Percentiles rank a stretch among this genome's conserved stretches.
Conservation (phyloP, 2,113 vertebrate genomes). For the Pachypanchax playfairii region DNA sequence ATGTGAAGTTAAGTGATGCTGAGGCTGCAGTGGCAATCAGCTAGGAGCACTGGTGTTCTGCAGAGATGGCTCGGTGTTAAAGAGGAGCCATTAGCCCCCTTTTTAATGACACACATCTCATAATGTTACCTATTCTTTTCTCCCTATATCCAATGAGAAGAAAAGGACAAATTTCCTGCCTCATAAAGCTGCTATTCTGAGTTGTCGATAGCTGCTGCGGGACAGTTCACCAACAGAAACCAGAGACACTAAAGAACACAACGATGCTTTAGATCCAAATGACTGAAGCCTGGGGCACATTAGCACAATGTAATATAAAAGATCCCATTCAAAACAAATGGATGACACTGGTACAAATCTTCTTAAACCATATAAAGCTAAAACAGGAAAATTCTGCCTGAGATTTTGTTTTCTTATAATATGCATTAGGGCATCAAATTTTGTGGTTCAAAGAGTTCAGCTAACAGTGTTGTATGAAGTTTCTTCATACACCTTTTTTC, state of each 20-base stretch:
- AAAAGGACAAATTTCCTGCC: conserved; percentile 52
- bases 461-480: no score
- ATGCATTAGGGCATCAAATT: neutral
- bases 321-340: conserved; percentile 20
- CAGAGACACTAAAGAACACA: conserved; percentile 20
- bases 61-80: conserved; percentile 62
- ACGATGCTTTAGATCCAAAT: conserved; percentile 47
- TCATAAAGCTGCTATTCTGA: conserved; percentile 58
- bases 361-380: no score
- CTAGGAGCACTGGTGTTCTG: conserved; percentile 67
- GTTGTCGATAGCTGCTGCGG: conserved; percentile 52
- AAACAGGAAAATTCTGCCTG: no score
- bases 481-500: no score
- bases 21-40: conserved; percentile 73
- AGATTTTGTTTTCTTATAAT: neutral
- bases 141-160: conserved; percentile 59
- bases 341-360: neutral
- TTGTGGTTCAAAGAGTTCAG: no score
- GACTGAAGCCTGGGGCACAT: conserved; percentile 27
- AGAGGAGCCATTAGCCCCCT: conserved; percentile 72
- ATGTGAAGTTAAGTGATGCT: conserved; percentile 77
- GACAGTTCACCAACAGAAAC: conserved; percentile 35
- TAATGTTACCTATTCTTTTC: conserved; percentile 71
- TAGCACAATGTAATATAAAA: conserved; percentile 41
- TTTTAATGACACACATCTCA: conserved; percentile 74